A percentile compares a stretch with the other conserved stretches of the same genome.
Conservation (phyloP, 2,888 invertebrate genomes). For the Marasmarcha lunaedactyla region DNA sequence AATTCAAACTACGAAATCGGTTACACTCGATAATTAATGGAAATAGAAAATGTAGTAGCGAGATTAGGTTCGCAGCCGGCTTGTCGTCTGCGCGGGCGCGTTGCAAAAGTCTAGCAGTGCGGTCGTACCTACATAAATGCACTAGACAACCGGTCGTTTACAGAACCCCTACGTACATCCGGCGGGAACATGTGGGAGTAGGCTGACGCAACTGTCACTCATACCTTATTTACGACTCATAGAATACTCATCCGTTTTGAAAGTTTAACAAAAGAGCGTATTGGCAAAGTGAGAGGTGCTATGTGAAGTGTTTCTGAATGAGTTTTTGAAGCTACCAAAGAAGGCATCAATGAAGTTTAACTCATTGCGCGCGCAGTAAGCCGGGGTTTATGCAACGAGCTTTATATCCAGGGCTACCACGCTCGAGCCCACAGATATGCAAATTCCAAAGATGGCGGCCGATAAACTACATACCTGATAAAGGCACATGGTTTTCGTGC, state of each 20-base stretch:
- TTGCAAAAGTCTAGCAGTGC: constrained; percentile 46
- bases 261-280: constrained; percentile 25
- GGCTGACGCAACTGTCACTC: constrained; percentile 51
- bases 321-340: constrained; percentile 31
- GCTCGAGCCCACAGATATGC: constrained; percentile 33
- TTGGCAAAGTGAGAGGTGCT: constrained; percentile 33
- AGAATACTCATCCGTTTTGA: constrained; percentile 34
- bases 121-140: constrained; percentile 28
- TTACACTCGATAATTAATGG: constrained; percentile 47
- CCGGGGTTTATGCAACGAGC: constrained; percentile 34
- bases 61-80: constrained; percentile 54
- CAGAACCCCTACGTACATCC: constrained; percentile 67
- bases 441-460: constrained; percentile 20
- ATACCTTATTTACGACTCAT: constrained; percentile 40
- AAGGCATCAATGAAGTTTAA: constrained; percentile 41
- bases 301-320: constrained; percentile 31
- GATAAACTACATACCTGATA: constrained; percentile 73
- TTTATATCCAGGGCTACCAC: constrained; percentile 34
- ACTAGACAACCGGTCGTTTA: constrained; percentile 49
- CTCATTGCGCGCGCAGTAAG: constrained; percentile 27
- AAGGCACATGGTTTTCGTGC: constrained; percentile 74
- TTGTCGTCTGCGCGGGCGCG: constrained; percentile 45
- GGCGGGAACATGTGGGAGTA: constrained; percentile 51
- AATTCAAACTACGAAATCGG: not conserved
- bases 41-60: constrained; percentile 54